Percentiles rank a stretch among this genome's conserved stretches.
phyloP scores from a whole-genome alignment of 2,113 vertebrate species.

The Zapornia atra region DNA sequence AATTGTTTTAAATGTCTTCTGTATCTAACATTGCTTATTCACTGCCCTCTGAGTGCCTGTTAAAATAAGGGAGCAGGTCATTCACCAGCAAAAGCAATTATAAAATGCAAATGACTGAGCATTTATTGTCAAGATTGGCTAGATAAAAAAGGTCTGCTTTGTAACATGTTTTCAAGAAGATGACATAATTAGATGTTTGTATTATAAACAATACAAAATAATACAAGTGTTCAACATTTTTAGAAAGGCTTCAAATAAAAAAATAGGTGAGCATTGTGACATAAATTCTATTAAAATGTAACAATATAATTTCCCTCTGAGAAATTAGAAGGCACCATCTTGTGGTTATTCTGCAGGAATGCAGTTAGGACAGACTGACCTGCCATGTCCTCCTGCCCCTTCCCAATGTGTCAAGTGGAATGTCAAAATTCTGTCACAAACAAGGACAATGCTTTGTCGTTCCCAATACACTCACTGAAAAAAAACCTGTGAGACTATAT shows the following conservation, averaged over 20 bases:
- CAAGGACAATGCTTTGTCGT: not conserved
- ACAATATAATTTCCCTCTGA: not conserved
- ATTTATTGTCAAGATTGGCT: slow-evolving; percentile 72
- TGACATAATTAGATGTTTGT: slow-evolving; percentile 27
- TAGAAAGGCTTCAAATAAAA: not conserved
- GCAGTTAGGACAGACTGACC: not conserved
- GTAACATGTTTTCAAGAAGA: slow-evolving; percentile 45
- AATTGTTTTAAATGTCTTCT: slow-evolving; percentile 29
- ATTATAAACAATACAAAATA: slow-evolving; percentile 28
- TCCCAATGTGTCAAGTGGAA: not conserved
- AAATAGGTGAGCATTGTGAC: not conserved
- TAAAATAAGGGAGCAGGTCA: slow-evolving; percentile 35
- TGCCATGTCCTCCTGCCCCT: not conserved
- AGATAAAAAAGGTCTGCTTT: slow-evolving; percentile 71
- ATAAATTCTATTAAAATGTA: not conserved
- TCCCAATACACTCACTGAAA: not conserved
- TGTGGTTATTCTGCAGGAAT: slow-evolving; percentile 44
- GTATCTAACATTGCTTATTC: slow-evolving; percentile 31
- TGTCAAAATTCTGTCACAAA: not conserved
- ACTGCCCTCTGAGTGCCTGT: slow-evolving; percentile 17
- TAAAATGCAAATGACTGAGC: slow-evolving; percentile 77
- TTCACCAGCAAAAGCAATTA: slow-evolving; percentile 75
- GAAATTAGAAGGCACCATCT: slow-evolving; percentile 53
- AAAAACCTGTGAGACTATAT: not conserved
- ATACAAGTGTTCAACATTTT: not conserved